Conservation (phyloP, 2,888 invertebrate species). For the Thereva unica region DNA sequence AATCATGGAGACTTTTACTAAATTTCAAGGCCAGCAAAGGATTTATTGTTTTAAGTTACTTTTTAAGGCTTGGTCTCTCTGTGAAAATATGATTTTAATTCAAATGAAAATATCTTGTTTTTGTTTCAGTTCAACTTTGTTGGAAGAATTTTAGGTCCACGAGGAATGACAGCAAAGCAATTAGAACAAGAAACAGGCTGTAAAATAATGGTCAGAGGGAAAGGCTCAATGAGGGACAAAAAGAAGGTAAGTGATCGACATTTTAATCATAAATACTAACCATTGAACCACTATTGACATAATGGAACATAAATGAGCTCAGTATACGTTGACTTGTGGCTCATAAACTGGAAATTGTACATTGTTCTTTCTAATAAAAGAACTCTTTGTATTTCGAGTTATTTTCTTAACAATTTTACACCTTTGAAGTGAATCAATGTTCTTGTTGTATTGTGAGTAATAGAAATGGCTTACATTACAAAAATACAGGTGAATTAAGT, state of each 20-base stretch:
- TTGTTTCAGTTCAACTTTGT: conserved; percentile 98
- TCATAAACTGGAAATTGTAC: background rate
- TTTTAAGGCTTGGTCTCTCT: too few relatives aligned
- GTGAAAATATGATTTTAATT: too few relatives aligned
- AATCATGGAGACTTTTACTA: too few relatives aligned
- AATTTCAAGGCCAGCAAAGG: too few relatives aligned
- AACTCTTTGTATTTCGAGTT: too few relatives aligned
- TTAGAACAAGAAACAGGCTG: conserved; percentile 99
- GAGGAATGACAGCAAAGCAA: conserved; percentile 99
- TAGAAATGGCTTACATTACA: too few relatives aligned
- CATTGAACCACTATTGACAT: conserved; percentile 36
- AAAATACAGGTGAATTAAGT: too few relatives aligned
- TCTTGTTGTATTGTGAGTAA: too few relatives aligned
- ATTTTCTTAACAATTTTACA: too few relatives aligned
- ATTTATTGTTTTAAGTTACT: too few relatives aligned
- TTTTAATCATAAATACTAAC: conserved; percentile 37
- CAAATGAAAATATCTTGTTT: conserved; percentile 47
- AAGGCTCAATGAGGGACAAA: conserved; percentile 99
- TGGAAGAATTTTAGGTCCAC: conserved; percentile 97
- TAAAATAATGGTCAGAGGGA: conserved; percentile 99
- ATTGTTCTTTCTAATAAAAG: too few relatives aligned
- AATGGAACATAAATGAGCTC: conserved; percentile 21
- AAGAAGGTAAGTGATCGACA: conserved; percentile 80
- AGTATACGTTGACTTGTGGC: background rate
- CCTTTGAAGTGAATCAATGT: too few relatives aligned